A percentile compares a stretch with the other conserved stretches of the same genome.
These are phyloP conservation scores for Coenonympha arcania DNA, from an alignment of 2,888 invertebrate genomes.

Conservation along the genomic window DNA sequence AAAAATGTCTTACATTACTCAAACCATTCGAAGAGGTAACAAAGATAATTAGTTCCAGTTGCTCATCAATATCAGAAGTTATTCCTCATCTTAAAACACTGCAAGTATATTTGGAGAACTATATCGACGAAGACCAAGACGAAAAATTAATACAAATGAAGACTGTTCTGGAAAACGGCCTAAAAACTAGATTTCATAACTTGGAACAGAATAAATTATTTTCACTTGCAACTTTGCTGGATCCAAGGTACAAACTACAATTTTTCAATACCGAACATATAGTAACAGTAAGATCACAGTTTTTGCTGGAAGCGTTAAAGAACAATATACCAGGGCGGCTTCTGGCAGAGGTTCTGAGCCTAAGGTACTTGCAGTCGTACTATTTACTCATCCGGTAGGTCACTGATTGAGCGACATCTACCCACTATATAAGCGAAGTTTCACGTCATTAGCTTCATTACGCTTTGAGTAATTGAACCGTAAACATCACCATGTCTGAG, in stretches of 20 bases:
- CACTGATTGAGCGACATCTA: no score
- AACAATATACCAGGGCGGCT: no score
- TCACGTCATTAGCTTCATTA: no score
- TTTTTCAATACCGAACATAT: constrained; percentile 2
- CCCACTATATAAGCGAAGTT: no score
- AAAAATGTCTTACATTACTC: background rate
- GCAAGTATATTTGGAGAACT: background rate
- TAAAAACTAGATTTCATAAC: background rate
- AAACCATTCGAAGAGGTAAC: background rate
- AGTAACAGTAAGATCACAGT: background rate
- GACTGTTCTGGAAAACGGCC: background rate
- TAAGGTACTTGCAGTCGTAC: no score
- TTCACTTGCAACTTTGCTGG: constrained; percentile 6
- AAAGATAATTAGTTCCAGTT: constrained; percentile 5
- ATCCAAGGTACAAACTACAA: constrained; percentile 5
- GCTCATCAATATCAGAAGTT: constrained; percentile 3
- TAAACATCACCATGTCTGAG: no score
- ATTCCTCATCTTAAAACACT: constrained; percentile 8
- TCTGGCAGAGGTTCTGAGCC: no score
- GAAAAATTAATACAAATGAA: background rate
- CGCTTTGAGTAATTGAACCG: no score
- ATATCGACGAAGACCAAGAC: no score
- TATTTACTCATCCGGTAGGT: no score
- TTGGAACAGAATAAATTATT: constrained; percentile 4
- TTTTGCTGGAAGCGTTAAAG: background rate